These are phyloP conservation scores for Camelus dromedarius DNA, from an alignment of 2,113 vertebrate genomes.

Conservation along the genomic window DNA sequence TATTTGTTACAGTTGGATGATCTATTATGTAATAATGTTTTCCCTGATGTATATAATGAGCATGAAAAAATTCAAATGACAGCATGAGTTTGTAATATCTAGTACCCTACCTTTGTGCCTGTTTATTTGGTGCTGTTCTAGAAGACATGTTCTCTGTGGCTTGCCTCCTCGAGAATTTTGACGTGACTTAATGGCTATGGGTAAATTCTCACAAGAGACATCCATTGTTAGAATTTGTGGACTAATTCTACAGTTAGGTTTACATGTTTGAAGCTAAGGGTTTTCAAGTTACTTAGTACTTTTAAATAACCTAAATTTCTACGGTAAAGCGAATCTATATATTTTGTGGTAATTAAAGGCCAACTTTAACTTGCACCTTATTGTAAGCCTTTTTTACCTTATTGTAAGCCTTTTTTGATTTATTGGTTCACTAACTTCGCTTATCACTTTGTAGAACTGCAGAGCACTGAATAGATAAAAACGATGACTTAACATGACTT, in stretches of 20 bases:
- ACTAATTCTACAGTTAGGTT: background rate
- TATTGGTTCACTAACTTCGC: background rate
- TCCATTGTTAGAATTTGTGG: background rate
- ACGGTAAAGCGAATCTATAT: background rate
- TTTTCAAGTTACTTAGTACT: slow-evolving; percentile 29
- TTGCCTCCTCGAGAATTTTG: slow-evolving; percentile 16
- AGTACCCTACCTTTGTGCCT: background rate
- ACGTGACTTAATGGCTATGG: background rate
- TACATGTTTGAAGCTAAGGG: slow-evolving; percentile 22
- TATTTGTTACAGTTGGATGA: background rate
- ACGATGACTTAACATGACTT: background rate
- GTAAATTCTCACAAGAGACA: background rate
- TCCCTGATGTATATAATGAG: background rate
- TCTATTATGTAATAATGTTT: background rate
- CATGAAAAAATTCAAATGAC: background rate
- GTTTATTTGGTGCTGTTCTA: background rate
- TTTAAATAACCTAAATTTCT: background rate
- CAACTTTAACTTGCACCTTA: background rate
- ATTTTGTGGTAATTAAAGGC: slow-evolving; percentile 37
- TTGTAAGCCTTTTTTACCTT: slow-evolving; percentile 4
- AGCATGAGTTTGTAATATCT: background rate
- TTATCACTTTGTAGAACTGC: slow-evolving; percentile 6
- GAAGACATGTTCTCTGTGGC: background rate
- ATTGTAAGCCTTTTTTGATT: slow-evolving; percentile 23
- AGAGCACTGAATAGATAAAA: background rate